Percentiles rank a stretch among this genome's conserved stretches.
These are phyloP conservation scores for Vesta saturnalis DNA, from an alignment of 2,888 invertebrate species.

Conservation along the genomic window DNA sequence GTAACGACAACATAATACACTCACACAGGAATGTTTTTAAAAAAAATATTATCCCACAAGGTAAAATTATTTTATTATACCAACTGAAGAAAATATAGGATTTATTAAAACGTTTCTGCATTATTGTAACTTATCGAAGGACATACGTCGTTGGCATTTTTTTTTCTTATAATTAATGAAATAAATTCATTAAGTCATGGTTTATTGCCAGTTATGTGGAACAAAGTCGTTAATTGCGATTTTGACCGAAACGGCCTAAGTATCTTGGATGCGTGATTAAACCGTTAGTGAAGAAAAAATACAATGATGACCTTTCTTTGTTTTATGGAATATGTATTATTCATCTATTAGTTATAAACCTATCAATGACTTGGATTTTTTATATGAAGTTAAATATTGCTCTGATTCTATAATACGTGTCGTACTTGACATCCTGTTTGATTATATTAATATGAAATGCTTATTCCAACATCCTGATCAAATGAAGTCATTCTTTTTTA, in stretches of 20 bases:
- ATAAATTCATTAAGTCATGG: constrained; percentile 31
- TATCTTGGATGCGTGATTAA: neutral
- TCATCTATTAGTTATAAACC: constrained; percentile 13
- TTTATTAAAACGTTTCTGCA: constrained; percentile 31
- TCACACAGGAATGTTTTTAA: constrained; percentile 13
- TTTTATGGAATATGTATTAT: neutral
- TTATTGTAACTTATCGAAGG: constrained; percentile 28
- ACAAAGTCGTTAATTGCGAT: constrained; percentile 31
- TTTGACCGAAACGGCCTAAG: neutral
- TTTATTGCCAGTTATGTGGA: constrained; percentile 31
- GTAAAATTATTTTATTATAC: constrained; percentile 15
- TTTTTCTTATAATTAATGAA: constrained; percentile 27
- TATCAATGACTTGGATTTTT: constrained; percentile 4
- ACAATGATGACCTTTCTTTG: constrained; percentile 1
- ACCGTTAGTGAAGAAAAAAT: constrained; percentile 1
- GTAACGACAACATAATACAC: constrained; percentile 17
- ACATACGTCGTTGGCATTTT: constrained; percentile 18
- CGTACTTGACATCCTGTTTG: constrained; percentile 18
- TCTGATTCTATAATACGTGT: constrained; percentile 17
- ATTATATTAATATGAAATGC: constrained; percentile 7
- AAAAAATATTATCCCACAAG: constrained; percentile 17
- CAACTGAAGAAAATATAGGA: constrained; percentile 23
- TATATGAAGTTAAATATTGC: constrained; percentile 11
- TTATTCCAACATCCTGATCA: neutral
- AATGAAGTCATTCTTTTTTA: constrained; percentile 11